These are phyloP conservation scores for Rhagium mordax DNA, from an alignment of 2,888 invertebrate species.

Conservation along the genomic window DNA sequence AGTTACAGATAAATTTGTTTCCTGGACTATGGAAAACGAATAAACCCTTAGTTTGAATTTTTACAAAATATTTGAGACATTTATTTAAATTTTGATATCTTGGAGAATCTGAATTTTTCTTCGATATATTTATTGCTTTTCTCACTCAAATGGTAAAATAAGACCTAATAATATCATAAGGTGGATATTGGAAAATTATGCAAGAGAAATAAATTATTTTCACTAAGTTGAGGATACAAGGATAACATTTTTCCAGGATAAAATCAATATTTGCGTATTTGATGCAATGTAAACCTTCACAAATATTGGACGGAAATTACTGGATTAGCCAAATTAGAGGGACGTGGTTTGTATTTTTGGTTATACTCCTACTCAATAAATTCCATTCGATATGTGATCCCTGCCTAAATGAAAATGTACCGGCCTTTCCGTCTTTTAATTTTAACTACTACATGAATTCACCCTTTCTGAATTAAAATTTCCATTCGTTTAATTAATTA, in stretches of 20 bases:
- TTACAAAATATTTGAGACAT: too few species aligned
- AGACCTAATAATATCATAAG: too few species aligned
- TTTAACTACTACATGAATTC: constrained; percentile 13
- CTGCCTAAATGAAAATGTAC: background rate
- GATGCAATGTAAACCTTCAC: background rate
- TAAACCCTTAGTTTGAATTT: too few species aligned
- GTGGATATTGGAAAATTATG: too few species aligned
- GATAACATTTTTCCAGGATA: background rate
- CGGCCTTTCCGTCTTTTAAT: constrained; percentile 22
- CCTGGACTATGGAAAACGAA: too few species aligned
- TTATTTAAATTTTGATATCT: too few species aligned
- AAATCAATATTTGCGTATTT: background rate
- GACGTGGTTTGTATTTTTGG: constrained; percentile 25
- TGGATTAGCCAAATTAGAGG: constrained; percentile 22
- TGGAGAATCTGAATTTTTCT: too few species aligned
- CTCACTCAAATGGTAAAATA: too few species aligned
- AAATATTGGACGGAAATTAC: background rate
- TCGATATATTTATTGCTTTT: too few species aligned
- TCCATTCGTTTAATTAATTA: constrained; percentile 23
- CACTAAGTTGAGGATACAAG: too few species aligned
- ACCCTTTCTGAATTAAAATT: constrained; percentile 21
- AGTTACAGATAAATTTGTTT: too few species aligned
- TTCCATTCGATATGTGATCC: background rate
- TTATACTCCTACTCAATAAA: constrained; percentile 5
- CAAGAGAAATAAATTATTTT: background rate